phyloP scores from a whole-genome alignment of 2,888 invertebrate genomes.

The Idaea aversata region DNA sequence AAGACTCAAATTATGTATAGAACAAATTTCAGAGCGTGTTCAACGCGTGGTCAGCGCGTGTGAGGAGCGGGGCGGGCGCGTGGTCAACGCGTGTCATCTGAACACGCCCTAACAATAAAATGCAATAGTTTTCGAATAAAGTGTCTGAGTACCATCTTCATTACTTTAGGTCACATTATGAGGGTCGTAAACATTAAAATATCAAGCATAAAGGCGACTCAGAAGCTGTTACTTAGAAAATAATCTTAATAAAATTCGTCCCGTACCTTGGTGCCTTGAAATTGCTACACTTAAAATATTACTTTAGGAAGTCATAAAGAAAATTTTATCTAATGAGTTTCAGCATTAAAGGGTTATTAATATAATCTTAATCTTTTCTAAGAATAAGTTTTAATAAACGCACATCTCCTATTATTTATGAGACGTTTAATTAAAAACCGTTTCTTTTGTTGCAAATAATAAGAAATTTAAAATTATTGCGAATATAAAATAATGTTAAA shows the following conservation, averaged over 20 bases:
- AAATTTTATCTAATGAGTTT: slow-evolving; percentile 68
- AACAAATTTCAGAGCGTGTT: no score
- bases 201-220: slow-evolving; percentile 23
- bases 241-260: slow-evolving; percentile 54
- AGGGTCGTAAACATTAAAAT: neutral
- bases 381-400: slow-evolving; percentile 15
- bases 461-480: neutral
- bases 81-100: no score
- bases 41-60: no score
- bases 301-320: slow-evolving; percentile 69
- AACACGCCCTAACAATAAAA: neutral
- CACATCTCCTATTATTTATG: neutral
- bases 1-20: no score
- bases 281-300: slow-evolving; percentile 67
- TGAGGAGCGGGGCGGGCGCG: no score
- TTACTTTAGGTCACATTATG: neutral
- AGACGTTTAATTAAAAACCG: neutral
- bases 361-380: slow-evolving; percentile 16
- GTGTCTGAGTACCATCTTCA: neutral
- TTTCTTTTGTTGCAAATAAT: neutral
- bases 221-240: slow-evolving; percentile 32
- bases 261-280: slow-evolving; percentile 54
- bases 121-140: neutral
- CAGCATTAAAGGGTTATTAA: slow-evolving; percentile 45
- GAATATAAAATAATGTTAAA: slow-evolving; percentile 1